A percentile compares a stretch with the other conserved stretches of the same genome.
Conservation (phyloP, 2,888 invertebrate species). For the Autographa gamma region DNA sequence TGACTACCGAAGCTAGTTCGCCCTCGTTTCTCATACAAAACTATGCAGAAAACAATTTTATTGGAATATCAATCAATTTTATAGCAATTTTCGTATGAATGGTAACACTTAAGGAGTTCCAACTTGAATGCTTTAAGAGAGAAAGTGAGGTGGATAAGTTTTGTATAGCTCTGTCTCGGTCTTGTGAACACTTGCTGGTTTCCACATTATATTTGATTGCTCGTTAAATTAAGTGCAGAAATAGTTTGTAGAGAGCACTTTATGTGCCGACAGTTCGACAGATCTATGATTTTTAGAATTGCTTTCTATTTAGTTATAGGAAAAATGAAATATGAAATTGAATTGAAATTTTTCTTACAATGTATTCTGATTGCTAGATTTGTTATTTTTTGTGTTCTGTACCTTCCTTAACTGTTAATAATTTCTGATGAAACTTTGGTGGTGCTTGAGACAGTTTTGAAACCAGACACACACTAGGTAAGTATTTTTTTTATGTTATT, state of each 20-base stretch:
- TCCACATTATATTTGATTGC: slow-evolving; percentile 47
- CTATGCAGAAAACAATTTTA: slow-evolving; percentile 58
- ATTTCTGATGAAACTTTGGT: too few relatives aligned
- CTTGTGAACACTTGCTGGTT: slow-evolving; percentile 14
- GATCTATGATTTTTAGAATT: not conserved
- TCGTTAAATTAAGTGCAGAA: slow-evolving; percentile 36
- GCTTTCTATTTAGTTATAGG: not conserved
- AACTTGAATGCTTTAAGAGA: slow-evolving; percentile 30
- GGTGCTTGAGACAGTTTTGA: too few relatives aligned
- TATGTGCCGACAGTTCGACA: not conserved
- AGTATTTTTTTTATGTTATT: too few relatives aligned
- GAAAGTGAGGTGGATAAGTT: slow-evolving; percentile 29
- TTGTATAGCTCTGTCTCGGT: slow-evolving; percentile 21
- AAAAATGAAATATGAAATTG: too few relatives aligned
- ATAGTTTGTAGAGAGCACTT: not conserved
- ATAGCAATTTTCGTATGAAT: slow-evolving; percentile 43
- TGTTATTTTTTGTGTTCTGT: too few relatives aligned
- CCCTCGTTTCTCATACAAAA: slow-evolving; percentile 43
- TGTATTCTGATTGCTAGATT: too few relatives aligned
- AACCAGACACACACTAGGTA: too few relatives aligned
- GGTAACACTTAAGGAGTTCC: slow-evolving; percentile 35
- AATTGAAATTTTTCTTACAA: too few relatives aligned
- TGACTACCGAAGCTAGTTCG: slow-evolving; percentile 16
- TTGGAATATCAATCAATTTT: slow-evolving; percentile 60
- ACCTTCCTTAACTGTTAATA: too few relatives aligned